Percentiles rank a stretch among this genome's conserved stretches.
Evolutionary conservation across 2,888 invertebrate genomes (phyloP).

Genomic region (Polydrusus tereticollis): DNA sequence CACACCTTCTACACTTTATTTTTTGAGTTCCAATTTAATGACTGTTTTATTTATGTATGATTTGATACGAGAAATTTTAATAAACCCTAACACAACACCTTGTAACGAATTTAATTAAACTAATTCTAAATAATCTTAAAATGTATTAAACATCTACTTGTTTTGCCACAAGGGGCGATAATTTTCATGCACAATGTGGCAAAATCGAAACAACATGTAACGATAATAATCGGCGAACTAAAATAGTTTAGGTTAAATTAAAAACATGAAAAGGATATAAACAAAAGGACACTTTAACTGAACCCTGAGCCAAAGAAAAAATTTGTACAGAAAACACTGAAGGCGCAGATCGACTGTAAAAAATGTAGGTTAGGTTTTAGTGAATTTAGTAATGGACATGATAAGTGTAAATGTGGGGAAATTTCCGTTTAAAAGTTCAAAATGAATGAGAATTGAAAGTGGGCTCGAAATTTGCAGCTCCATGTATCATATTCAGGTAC

Average conservation of each 20-base stretch:
- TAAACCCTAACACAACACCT: background rate
- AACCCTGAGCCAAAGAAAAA: slow-evolving; percentile 19
- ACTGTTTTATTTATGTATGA: background rate
- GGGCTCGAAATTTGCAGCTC: slow-evolving; percentile 54
- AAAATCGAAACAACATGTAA: slow-evolving; percentile 7
- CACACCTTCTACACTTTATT: no score
- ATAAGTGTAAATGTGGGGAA: slow-evolving; percentile 18
- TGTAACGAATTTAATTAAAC: background rate
- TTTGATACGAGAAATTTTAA: background rate
- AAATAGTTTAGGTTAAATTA: slow-evolving; percentile 9
- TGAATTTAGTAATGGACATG: slow-evolving; percentile 28
- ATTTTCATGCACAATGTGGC: slow-evolving; percentile 15
- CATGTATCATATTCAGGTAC: slow-evolving; percentile 65
- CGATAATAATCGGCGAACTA: slow-evolving; percentile 2
- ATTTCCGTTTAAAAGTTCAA: slow-evolving; percentile 16
- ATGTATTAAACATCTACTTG: slow-evolving; percentile 2
- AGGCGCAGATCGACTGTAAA: slow-evolving; percentile 9
- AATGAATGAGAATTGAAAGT: slow-evolving; percentile 33
- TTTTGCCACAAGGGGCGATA: background rate
- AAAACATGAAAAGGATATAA: slow-evolving; percentile 3
- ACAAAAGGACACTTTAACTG: slow-evolving; percentile 16
- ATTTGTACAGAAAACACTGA: slow-evolving; percentile 28
- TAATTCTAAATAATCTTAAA: background rate
- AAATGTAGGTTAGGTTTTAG: background rate
- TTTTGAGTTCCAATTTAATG: background rate